These are phyloP conservation scores for Tachysurus vachellii DNA, from an alignment of 2,113 vertebrate genomes.

Conservation along the genomic window DNA sequence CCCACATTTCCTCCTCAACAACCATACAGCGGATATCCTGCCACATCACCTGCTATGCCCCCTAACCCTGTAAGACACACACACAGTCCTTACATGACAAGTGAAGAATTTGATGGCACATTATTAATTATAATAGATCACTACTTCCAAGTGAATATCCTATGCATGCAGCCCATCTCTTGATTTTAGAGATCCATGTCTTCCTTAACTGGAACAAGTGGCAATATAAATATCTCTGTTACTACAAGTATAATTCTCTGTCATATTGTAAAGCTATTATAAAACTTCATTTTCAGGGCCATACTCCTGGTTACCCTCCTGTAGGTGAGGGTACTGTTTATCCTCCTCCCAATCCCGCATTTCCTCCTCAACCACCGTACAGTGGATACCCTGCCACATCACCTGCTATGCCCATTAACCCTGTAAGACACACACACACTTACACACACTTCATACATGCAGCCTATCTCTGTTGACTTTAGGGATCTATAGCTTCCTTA, in stretches of 20 bases:
- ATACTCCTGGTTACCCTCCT: slow-evolving; percentile 47
- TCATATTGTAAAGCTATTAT: too few relatives aligned
- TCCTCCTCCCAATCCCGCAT: slow-evolving; percentile 39
- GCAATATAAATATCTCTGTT: not conserved
- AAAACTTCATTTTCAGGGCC: not conserved
- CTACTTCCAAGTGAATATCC: not conserved
- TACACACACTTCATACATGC: too few relatives aligned
- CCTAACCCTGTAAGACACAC: not conserved
- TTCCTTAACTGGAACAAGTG: not conserved
- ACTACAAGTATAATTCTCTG: not conserved
- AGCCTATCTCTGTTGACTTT: too few relatives aligned
- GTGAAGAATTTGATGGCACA: not conserved
- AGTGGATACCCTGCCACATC: too few relatives aligned
- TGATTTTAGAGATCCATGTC: not conserved
- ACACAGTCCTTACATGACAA: not conserved
- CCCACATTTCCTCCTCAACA: not conserved
- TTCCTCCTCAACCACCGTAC: slow-evolving; percentile 29
- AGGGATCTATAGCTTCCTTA: too few relatives aligned
- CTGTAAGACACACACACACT: too few relatives aligned
- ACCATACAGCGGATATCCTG: slow-evolving; percentile 8
- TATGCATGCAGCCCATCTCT: not conserved
- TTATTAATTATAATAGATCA: not conserved
- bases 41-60: not conserved
- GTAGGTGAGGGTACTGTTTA: not conserved
- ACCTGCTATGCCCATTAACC: too few relatives aligned